These are phyloP conservation scores for Sorex fumeus DNA, from an alignment of 2,113 vertebrate genomes.

Conservation along the genomic window DNA sequence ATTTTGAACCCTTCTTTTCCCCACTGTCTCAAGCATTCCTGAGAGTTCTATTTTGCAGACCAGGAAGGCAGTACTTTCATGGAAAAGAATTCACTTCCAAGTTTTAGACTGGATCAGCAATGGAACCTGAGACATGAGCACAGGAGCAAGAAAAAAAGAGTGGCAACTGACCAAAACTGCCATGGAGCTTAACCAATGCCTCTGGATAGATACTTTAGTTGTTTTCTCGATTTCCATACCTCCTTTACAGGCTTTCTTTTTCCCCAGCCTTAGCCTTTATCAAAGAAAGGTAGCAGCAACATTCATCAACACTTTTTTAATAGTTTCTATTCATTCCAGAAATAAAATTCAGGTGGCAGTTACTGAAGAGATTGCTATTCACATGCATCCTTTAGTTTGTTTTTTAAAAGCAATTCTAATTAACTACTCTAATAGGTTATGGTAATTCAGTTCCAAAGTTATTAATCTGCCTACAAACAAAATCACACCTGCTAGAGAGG, in stretches of 20 bases:
- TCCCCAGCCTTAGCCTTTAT: slow-evolving; percentile 17
- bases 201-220: background rate
- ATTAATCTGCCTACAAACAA: slow-evolving; percentile 73
- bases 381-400: slow-evolving; percentile 61
- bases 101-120: background rate
- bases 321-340: slow-evolving; percentile 14
- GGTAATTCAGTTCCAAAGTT: slow-evolving; percentile 74
- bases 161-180: background rate
- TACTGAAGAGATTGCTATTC: slow-evolving; percentile 54
- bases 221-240: slow-evolving; percentile 11
- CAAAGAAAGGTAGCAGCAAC: slow-evolving; percentile 76
- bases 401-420: slow-evolving; percentile 75
- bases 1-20: slow-evolving; percentile 37
- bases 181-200: slow-evolving; percentile 15
- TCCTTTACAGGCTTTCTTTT: background rate
- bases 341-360: slow-evolving; percentile 47
- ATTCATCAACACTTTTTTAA: slow-evolving; percentile 78
- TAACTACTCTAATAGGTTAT: slow-evolving; percentile 63
- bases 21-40: background rate
- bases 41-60: slow-evolving; percentile 5
- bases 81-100: background rate
- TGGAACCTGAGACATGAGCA: background rate
- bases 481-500: slow-evolving; percentile 33
- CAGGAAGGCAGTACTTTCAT: background rate
- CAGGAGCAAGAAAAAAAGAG: background rate